Evolutionary conservation across 2,113 vertebrate species (phyloP), one percentile per base, ranked within the genome.

Genomic region (Phycodurus eques): DNA sequence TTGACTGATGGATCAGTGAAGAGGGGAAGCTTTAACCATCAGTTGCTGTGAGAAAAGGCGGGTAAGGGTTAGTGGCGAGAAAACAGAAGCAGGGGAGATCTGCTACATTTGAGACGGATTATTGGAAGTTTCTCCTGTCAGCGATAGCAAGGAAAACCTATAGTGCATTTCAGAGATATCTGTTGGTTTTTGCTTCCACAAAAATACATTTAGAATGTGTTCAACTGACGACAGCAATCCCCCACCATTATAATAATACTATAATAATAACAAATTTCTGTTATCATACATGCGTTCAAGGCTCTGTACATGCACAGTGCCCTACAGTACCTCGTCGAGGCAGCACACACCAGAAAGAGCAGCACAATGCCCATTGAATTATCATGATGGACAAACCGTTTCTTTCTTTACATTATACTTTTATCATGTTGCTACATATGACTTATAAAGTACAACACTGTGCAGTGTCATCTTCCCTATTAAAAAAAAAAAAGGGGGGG

Each of bases 41-140:
- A 14, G 12, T 72, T 49, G 10, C 69, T 68, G 67, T 56, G 65
- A 67, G 59, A 69, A 53, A 14, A 35, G 75, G 54, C 11, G 11
- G n/a, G 14, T 3, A 27, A 22, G 8, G 44, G n/a, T 67, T 63
- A 20, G 5, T 33, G 72, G 43, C 8, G 39, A n/a, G 22, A 42
- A 71, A 27, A 61, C 42, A 46, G 70, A 72, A 71, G 75, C 17
- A 70, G 35, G 68, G 76, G 77, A 73, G 80, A 79, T 83, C 68
- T 77, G 14, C 71, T 66, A 70, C 82, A 83, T 88, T 84, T 75
- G 75, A 84, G 78, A 80, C 75, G 87, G 88, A 90, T 88, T 89
- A 90, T 68, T 83, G 74, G 67, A 77, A 85, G 80, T 81, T 72
- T 83, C 78, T 79, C 75, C 61, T 39, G 85, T 90, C 88, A 89